Base-by-base conservation (phyloP, 2,113 vertebrate genomes). In the Embiotoca jacksoni region DNA sequence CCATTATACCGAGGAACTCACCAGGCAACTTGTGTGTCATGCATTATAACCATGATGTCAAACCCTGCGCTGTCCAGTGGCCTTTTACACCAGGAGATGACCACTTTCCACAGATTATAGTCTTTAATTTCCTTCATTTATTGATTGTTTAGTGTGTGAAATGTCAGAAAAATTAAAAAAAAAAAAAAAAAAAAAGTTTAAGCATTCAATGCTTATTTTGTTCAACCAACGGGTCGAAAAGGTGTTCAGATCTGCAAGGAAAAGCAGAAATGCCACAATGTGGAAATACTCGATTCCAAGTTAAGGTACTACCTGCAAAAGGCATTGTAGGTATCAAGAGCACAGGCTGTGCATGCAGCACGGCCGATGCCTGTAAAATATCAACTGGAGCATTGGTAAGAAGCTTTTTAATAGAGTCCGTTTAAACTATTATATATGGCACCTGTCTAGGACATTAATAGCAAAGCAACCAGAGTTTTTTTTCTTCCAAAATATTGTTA, bases 1-100 rank as follows among this genome's bases (percentile, higher is more conserved):
- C 63, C 65, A 77, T 85, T 85, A 85, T 80, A 54, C 8, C 3
- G 70, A 80, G 47, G 78, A 84, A 91, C 61, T 74, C 67, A 78
- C 79, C 72, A 47, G 78, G 72, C 75, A 57, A 83, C 75, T 78
- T 86, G 77, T 57, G 16, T 50, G 41, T 47, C 32, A 41, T 53
- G 77, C 44, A 10, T 72, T 33, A 74, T 64, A 49, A 72, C 70
- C 33, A 70, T 15, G 73, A 41, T 67, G 54, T 72, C 68, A 39
- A 47, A 62, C 62, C 31, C 47, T 56, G 58, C 8, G 23, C 14
- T 72, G 44, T 70, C 14, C 75, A 69, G 15, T 8, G 3, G 30
- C 6, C 30, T 52, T 32, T 56, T 30, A 56, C 16, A 71, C 54
- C 49, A 49, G 33, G 30, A 78, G 65, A 44, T 31, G 37, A 47